Base-by-base conservation (phyloP, 2,888 invertebrate species). In the Celastrina argiolus region DNA sequence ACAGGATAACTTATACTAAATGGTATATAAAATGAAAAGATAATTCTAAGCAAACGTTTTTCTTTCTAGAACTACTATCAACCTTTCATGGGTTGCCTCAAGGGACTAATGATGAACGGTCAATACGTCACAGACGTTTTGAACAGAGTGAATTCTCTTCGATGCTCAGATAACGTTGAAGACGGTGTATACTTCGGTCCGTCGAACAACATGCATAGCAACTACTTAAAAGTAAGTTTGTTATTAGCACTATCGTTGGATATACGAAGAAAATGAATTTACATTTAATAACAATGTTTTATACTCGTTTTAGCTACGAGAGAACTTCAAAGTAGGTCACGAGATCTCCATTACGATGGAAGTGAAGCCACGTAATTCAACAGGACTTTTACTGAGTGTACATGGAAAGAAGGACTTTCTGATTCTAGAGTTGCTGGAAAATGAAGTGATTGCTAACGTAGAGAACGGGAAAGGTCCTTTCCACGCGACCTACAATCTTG, bases 111-210 rank as follows among this genome's bases (percentile, higher is more conserved):
- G 80, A 93, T 96, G 88, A 95, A 95, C 76, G 94, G 93, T 12
- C 92, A 93, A 71, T 88, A 90, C 0, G 92, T 97, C 66, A 93
- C 93, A 0, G 92, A 93, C 45, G 93, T 95, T 0, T 83, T 89
- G 0, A 79, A 85, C 12, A 84, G 92, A 58, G 86, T 93, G 66
- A 94, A 94, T 56, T 94, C 96, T 0, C 93, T 95, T 28, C 95
- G 96, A 0, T 98, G 98, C 82, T 94, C 95, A 0, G 94, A 95
- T 68, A 92, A 94, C 69, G 80, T 90, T 8, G 94, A 96, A 16
- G 97, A 97, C 2, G 98, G 98, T 4, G 92, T 95, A 0, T 98
- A 95, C 94, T 98, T 98, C 89, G 94, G 94, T 58, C 93, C 94
- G 2, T 93, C 94, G 0, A 80, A 74, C 64, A 81, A 79, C 68